phyloP scores from a whole-genome alignment of 2,888 invertebrate genomes.

The Xylocampa areola region DNA sequence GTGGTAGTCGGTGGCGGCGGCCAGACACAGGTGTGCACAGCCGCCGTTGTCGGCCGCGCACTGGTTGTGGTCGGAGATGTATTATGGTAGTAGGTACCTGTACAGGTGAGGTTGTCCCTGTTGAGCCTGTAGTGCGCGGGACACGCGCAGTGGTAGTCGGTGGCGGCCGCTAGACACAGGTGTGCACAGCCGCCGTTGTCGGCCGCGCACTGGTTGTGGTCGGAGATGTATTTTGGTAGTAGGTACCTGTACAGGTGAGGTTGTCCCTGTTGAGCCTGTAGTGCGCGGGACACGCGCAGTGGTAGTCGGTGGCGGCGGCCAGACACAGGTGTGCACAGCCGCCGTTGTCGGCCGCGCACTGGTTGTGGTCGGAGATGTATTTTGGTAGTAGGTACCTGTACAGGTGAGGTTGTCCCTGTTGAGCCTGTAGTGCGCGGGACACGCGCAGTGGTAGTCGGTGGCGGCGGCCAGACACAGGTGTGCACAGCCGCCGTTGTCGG shows the following conservation, averaged over 20 bases:
- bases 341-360: too few species aligned
- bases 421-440: slow-evolving; percentile 95
- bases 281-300: slow-evolving; percentile 96
- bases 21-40: slow-evolving; percentile 95
- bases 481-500: too few species aligned
- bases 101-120: slow-evolving; percentile 93
- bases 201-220: too few species aligned
- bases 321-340: slow-evolving; percentile 96
- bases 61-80: too few species aligned
- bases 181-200: slow-evolving; percentile 95
- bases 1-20: slow-evolving; percentile 76
- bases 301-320: slow-evolving; percentile 82
- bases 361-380: too few species aligned
- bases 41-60: slow-evolving; percentile 95
- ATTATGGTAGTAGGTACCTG: too few species aligned
- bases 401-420: slow-evolving; percentile 89
- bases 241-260: slow-evolving; percentile 51
- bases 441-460: slow-evolving; percentile 91
- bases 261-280: slow-evolving; percentile 92
- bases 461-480: slow-evolving; percentile 93
- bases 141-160: slow-evolving; percentile 92
- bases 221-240: too few species aligned
- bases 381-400: too few species aligned
- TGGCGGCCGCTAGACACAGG: slow-evolving; percentile 92
- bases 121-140: slow-evolving; percentile 94